Conservation (phyloP, 1,140 invertebrate species). For the Drosophila pectinifera region DNA sequence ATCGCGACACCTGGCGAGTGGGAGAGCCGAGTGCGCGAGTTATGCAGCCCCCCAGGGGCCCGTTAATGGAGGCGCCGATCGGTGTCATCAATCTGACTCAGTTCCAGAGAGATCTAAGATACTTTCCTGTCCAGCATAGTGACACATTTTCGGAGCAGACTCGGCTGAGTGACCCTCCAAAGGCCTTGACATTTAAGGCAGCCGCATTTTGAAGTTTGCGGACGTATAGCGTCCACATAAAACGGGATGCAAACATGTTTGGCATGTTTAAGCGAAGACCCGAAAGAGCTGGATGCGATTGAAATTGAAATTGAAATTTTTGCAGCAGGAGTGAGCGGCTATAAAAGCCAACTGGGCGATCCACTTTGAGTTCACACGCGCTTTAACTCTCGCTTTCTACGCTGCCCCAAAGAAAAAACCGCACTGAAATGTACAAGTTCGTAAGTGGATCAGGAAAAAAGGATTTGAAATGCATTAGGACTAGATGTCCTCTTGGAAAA, state of each 20-base stretch:
- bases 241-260: constrained; percentile 84
- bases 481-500: neutral
- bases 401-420: constrained; percentile 1
- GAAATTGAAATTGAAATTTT: constrained; percentile 28
- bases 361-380: constrained; percentile 53
- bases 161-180: constrained; percentile 7
- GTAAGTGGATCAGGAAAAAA: constrained; percentile 59
- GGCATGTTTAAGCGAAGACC: constrained; percentile 74
- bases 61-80: constrained; percentile 55
- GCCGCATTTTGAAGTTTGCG: constrained; percentile 50
- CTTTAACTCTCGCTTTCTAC: constrained; percentile 72
- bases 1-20: constrained; percentile 70
- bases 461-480: neutral
- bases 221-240: constrained; percentile 63
- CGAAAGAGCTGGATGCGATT: constrained; percentile 20
- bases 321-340: constrained; percentile 22
- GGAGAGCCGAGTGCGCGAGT: constrained; percentile 41
- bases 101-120: neutral
- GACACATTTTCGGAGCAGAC: constrained; percentile 57
- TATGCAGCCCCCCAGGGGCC: too few relatives aligned
- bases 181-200: constrained; percentile 70
- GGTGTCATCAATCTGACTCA: constrained; percentile 58
- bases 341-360: constrained; percentile 69
- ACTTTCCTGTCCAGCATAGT: constrained; percentile 14
- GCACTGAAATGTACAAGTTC: constrained; percentile 64